Percentiles rank a stretch among this genome's conserved stretches.
These are phyloP conservation scores for Chrysogorgia sp. DNA, from an alignment of 92 coral and sea anemone genomes.

Conservation along the genomic window DNA sequence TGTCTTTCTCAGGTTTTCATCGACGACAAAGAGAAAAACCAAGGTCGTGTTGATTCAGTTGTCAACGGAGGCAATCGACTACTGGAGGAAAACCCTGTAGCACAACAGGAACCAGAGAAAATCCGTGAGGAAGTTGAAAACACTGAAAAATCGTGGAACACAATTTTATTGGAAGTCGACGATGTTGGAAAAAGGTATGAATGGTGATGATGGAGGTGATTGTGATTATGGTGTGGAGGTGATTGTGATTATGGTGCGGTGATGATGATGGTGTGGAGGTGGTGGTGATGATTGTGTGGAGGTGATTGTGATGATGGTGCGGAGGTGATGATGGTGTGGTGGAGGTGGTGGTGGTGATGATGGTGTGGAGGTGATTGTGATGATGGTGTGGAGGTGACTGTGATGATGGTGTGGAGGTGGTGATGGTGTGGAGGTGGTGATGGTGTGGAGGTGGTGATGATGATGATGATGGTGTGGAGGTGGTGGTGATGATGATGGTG, in stretches of 20 bases:
- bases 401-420: neutral
- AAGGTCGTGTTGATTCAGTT: conserved; percentile 25
- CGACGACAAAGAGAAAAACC: conserved; percentile 28
- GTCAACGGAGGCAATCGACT: conserved; percentile 14
- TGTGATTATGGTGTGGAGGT: neutral
- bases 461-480: too few species aligned
- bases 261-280: neutral
- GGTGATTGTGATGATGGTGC: too few species aligned
- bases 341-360: neutral
- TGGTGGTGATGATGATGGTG: neutral
- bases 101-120: conserved; percentile 23
- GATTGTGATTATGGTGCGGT: neutral
- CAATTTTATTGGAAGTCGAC: conserved; percentile 12
- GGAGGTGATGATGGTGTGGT: neutral
- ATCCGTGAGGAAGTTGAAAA: neutral
- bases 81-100: conserved; percentile 30
- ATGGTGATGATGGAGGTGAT: too few species aligned
- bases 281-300: too few species aligned
- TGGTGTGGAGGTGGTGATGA: too few species aligned
- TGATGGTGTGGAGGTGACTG: neutral
- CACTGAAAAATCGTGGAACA: conserved; percentile 20
- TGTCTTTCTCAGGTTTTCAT: conserved; percentile 5
- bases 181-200: conserved; percentile 23
- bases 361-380: neutral
- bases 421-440: neutral